Evolutionary conservation across 2,113 vertebrate genomes (phyloP).

Genomic region (Xiphophorus couchianus): DNA sequence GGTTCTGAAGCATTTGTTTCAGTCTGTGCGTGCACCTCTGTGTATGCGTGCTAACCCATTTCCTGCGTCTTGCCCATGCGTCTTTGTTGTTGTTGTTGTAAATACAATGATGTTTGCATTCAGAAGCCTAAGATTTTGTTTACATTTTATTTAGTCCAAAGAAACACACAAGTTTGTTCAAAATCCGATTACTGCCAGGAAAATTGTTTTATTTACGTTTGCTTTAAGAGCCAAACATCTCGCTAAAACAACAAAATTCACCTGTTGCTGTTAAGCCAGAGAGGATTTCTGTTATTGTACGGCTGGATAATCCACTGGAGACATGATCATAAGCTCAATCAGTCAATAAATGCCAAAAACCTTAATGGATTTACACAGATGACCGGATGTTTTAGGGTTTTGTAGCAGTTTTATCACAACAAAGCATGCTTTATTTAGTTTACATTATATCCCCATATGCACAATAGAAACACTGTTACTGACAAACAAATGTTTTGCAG

Average conservation of each 20-base stretch:
- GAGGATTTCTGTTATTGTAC: slow-evolving; percentile 22
- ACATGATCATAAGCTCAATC: slow-evolving; percentile 16
- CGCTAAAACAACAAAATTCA: not conserved
- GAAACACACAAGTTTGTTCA: not conserved
- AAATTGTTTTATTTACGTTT: slow-evolving; percentile 13
- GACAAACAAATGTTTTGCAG: not conserved
- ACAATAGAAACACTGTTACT: not conserved
- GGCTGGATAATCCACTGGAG: slow-evolving; percentile 16
- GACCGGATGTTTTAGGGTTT: not conserved
- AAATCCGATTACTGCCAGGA: not conserved
- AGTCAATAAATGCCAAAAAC: slow-evolving; percentile 44
- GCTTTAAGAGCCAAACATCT: slow-evolving; percentile 36
- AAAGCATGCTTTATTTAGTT: not conserved
- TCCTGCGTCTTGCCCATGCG: not conserved
- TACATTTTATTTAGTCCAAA: slow-evolving; percentile 43
- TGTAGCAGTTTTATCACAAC: not conserved
- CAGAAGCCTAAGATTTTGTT: slow-evolving; percentile 51
- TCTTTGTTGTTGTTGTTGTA: slow-evolving; percentile 8
- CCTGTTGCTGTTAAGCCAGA: slow-evolving; percentile 32
- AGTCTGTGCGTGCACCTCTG: slow-evolving; percentile 2
- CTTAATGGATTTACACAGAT: slow-evolving; percentile 27
- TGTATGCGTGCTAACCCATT: slow-evolving; percentile 37
- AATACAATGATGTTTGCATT: slow-evolving; percentile 2
- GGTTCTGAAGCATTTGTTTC: not conserved
- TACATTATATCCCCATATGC: not conserved